Conservation (phyloP, 2,797 vertebrate species). For the Morus bassanus region DNA sequence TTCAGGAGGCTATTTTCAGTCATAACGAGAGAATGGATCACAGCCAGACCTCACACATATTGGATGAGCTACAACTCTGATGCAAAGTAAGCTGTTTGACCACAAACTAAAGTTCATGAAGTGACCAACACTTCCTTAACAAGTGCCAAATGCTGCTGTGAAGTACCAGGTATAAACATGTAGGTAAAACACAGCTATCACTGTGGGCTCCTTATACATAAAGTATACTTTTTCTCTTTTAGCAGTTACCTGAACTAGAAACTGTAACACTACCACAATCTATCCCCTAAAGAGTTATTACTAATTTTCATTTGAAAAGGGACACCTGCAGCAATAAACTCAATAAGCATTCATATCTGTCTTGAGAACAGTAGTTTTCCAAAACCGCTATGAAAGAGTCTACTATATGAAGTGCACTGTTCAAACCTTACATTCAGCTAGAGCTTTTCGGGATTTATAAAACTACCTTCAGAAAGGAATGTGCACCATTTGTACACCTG, state of each 20-base stretch:
- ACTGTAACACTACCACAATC: neutral
- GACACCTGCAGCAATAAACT: neutral
- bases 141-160: neutral
- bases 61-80: neutral
- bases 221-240: neutral
- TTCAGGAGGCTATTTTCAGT: neutral
- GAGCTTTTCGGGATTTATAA: conserved; percentile 26
- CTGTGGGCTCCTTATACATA: neutral
- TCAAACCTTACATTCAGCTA: neutral
- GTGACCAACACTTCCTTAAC: neutral
- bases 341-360: neutral
- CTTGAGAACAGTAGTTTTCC: neutral
- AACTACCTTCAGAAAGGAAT: conserved; percentile 33
- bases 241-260: neutral
- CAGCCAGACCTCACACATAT: neutral
- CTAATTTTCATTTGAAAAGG: neutral
- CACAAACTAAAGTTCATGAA: neutral
- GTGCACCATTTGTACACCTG: conserved; percentile 9
- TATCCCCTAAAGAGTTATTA: neutral
- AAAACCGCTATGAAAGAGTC: conserved; percentile 3
- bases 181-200: neutral
- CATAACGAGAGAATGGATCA: neutral
- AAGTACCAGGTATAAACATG: neutral
- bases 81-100: neutral
- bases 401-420: neutral